Evolutionary conservation across 2,113 vertebrate species (phyloP), one percentile per base, ranked within the genome.

Genomic region (Himantopus leucocephalus): DNA sequence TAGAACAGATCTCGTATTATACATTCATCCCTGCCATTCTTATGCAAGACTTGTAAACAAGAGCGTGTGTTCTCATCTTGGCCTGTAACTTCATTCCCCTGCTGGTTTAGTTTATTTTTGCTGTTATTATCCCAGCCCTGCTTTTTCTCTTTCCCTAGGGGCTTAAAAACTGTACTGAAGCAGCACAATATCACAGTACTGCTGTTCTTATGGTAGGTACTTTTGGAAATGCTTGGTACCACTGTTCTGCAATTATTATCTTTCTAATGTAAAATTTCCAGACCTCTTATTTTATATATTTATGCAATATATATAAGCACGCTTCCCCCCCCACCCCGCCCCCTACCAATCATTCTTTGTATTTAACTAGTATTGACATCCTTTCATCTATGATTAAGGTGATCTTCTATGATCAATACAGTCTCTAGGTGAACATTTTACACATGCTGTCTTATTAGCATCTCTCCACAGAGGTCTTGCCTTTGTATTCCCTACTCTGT

Each of bases 311-410:
- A 62, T 63, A 47, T 12, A 45, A 39, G 7, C 16, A n/a, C 6
- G 3, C 6, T 27, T 4, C 12, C 39, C 3, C 17, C 24, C 45
- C 43, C 43, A 45, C 5, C 17, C 7, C 5, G 4, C 17, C 50
- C 22, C 7, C 8, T 53, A 27, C 24, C 2, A 58, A 23, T 83
- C 9, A 50, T 90, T 79, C 50, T 58, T 79, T 67, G 11, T n/a
- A 22, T 83, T 92, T 95, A 95, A 93, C 50, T 47, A n/a, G 12
- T 92, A 94, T 93, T 88, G 90, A 37, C 82, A 55, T 67, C 66
- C 82, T 93, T 92, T 96, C 88, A 41, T 74, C 47, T 59, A 13
- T 76, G 70, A 83, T 96, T 93, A 96, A 90, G 75, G 24, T 83
- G 50, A 83, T 96, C 37, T 92, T 88, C 39, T 34, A 14, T 35